Conservation (phyloP, 30 jellyfish, hydroid and myxozoan species). For the Chrysaora quinquecirrha region DNA sequence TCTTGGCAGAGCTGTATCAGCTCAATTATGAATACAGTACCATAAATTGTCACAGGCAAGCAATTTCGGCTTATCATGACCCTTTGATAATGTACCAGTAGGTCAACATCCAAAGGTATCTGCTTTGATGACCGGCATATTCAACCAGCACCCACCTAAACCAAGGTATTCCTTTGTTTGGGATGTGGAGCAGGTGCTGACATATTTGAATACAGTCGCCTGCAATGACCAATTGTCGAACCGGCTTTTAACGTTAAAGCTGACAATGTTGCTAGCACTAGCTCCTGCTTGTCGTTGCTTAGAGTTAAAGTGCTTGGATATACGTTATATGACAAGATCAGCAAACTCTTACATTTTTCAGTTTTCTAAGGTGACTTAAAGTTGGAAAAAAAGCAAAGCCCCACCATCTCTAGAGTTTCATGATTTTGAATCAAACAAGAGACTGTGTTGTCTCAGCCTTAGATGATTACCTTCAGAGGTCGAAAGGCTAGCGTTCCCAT, state of each 20-base stretch:
- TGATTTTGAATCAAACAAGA: constrained; percentile 21
- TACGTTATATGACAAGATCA: constrained; percentile 36
- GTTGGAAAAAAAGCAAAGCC: constrained; percentile 52
- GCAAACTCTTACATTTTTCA: constrained; percentile 23
- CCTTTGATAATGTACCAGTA: background rate
- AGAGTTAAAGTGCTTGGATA: constrained; percentile 34
- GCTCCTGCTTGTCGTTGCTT: constrained; percentile 52
- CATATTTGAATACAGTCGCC: background rate
- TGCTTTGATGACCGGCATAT: background rate
- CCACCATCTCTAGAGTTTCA: constrained; percentile 38
- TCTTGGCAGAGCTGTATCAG: constrained; percentile 23
- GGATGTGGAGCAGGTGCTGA: constrained; percentile 41
- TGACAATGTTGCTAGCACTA: constrained; percentile 4
- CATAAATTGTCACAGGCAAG: constrained; percentile 26
- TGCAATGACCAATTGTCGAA: constrained; percentile 11
- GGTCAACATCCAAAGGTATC: background rate
- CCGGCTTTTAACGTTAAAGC: constrained; percentile 17
- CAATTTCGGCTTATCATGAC: background rate
- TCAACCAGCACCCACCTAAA: background rate
- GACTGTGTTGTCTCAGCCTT: constrained; percentile 33
- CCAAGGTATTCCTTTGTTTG: background rate
- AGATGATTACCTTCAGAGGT: constrained; percentile 32
- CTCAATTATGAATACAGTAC: constrained; percentile 10
- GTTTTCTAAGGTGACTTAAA: constrained; percentile 24
- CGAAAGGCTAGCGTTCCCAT: constrained; percentile 20